Evolutionary conservation across 1,140 invertebrate species (phyloP).

Genomic region (Drosophila nikananu): DNA sequence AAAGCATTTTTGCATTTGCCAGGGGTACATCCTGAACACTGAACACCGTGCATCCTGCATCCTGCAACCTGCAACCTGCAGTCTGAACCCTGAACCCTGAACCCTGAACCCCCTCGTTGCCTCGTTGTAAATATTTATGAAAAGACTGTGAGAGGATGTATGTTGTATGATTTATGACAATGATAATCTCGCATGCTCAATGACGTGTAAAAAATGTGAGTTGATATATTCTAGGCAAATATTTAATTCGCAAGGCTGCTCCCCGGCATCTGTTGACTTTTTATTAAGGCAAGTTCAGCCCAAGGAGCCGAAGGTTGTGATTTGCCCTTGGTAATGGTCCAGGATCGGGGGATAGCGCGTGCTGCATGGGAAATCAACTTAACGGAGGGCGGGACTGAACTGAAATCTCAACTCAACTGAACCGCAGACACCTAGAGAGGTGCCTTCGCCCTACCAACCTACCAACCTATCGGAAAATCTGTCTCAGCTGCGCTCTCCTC

Average conservation of each 20-base stretch:
- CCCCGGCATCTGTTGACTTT: conserved; percentile 10
- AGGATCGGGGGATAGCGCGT: neutral
- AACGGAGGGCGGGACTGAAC: no score
- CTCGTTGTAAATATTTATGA: conserved; percentile 79
- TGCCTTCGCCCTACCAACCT: neutral
- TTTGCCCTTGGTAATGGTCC: conserved; percentile 4
- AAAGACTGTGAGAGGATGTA: conserved; percentile 65
- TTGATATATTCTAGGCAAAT: conserved; percentile 80
- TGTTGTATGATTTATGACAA: conserved; percentile 77
- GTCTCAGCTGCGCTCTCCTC: conserved; percentile 22
- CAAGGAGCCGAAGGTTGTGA: conserved; percentile 17
- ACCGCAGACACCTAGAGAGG: conserved; percentile 22
- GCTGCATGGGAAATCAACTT: conserved; percentile 22
- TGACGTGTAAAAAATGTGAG: conserved; percentile 81
- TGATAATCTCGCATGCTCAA: conserved; percentile 81
- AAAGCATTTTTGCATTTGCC: conserved; percentile 34
- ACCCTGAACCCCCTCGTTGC: neutral
- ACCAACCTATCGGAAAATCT: conserved; percentile 11
- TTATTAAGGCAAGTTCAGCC: conserved; percentile 1
- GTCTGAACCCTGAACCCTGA: neutral
- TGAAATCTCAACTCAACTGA: conserved; percentile 14
- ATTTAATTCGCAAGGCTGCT: conserved; percentile 68
- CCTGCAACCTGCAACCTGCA: no score
- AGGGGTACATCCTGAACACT: conserved; percentile 4
- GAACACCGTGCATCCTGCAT: conserved; percentile 2